phyloP scores from a whole-genome alignment of 2,113 vertebrate species.

The Sander lucioperca region DNA sequence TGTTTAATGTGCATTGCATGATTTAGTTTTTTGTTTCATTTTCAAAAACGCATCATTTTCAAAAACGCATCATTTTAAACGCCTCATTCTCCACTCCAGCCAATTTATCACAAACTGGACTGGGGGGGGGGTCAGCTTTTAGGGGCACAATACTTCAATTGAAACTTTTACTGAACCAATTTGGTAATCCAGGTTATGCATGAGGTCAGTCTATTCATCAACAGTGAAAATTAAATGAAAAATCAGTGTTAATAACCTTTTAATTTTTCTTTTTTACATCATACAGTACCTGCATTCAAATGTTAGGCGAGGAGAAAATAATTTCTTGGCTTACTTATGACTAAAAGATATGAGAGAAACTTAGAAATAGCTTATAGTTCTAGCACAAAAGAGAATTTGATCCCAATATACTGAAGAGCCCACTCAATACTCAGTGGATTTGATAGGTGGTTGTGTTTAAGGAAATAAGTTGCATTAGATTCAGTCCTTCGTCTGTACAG shows the following conservation, averaged over 20 bases:
- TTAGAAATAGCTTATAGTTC: no score
- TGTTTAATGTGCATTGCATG: not conserved
- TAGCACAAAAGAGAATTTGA: not conserved
- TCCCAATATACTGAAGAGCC: not conserved
- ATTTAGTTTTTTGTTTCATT: not conserved
- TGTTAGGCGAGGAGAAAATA: not conserved
- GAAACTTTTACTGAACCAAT: not conserved
- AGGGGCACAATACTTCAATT: not conserved
- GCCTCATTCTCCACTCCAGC: no score
- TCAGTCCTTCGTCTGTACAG: not conserved
- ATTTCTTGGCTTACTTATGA: not conserved
- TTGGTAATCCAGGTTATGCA: not conserved
- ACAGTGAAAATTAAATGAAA: not conserved
- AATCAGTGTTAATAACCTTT: not conserved
- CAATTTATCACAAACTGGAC: not conserved
- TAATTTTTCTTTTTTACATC: not conserved
- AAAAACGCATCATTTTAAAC: not conserved
- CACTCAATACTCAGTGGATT: not conserved
- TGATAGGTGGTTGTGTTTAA: not conserved
- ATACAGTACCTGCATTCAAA: not conserved
- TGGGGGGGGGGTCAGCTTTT: no score
- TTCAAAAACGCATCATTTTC: not conserved
- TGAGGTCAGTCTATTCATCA: constrained; percentile 18
- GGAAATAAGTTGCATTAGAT: no score
- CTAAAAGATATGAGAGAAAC: not conserved